These are phyloP conservation scores for Lacerta bilineata DNA, from an alignment of 2,797 vertebrate species.

Conservation along the genomic window DNA sequence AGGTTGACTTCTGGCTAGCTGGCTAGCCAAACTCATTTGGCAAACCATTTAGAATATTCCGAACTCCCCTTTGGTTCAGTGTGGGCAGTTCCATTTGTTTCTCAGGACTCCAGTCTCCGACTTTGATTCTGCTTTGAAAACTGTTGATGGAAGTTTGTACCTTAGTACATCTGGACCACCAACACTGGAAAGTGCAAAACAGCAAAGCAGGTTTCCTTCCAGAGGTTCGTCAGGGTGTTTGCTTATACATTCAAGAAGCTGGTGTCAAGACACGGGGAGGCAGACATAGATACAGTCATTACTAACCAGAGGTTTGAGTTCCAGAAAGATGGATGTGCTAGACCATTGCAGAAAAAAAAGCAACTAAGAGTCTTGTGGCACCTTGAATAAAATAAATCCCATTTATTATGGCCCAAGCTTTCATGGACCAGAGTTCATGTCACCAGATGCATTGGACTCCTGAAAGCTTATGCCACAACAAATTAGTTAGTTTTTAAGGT, in stretches of 20 bases:
- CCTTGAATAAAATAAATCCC: no score
- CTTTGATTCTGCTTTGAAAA: not conserved
- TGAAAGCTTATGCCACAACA: no score
- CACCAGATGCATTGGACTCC: no score
- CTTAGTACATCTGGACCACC: not conserved
- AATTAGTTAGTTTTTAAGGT: no score
- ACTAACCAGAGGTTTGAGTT: no score
- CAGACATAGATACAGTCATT: not conserved
- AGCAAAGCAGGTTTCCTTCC: not conserved
- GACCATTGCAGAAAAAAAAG: not conserved
- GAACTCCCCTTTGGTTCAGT: not conserved
- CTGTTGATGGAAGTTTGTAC: not conserved
- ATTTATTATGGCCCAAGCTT: no score
- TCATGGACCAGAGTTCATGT: no score
- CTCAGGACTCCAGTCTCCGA: not conserved
- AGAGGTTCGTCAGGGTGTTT: not conserved
- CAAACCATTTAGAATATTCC: slow-evolving; percentile 6
- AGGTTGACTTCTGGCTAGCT: not conserved
- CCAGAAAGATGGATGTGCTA: not conserved
- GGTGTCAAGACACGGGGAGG: not conserved
- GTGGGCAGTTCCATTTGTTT: not conserved
- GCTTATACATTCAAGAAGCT: not conserved
- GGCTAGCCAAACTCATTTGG: slow-evolving; percentile 5
- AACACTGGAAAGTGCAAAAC: not conserved
- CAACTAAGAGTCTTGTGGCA: not conserved